A percentile compares a stretch with the other conserved stretches of the same genome.
Evolutionary conservation across 2,888 invertebrate genomes (phyloP).

Genomic region (Acanthosepion esculentum): DNA sequence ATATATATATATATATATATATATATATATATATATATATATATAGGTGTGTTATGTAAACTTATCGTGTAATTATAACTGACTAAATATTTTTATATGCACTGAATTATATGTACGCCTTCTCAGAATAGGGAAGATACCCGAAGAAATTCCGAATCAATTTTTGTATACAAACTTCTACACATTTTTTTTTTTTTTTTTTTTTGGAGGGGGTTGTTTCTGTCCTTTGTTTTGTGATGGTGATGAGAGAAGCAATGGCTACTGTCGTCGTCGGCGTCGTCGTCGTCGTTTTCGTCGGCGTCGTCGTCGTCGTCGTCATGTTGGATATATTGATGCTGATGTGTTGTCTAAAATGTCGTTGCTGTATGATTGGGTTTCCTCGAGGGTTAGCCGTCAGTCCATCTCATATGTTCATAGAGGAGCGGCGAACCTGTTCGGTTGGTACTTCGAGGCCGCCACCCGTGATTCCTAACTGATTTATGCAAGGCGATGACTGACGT

Average conservation of each 20-base stretch:
- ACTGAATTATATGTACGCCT: background rate
- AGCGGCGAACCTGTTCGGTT: background rate
- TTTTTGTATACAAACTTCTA: background rate
- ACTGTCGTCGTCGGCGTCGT: background rate
- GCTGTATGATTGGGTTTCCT: background rate
- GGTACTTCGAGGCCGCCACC: background rate
- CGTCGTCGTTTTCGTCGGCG: background rate
- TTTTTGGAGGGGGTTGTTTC: background rate
- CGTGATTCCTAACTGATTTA: background rate
- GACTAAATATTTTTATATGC: no score
- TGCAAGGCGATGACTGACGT: slow-evolving; percentile 40
- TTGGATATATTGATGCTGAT: background rate
- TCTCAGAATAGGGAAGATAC: background rate
- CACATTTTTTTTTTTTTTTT: background rate
- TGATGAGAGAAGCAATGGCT: background rate
- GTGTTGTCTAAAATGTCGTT: background rate
- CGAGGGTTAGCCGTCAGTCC: background rate
- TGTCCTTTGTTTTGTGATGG: background rate
- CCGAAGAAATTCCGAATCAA: background rate
- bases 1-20: no score
- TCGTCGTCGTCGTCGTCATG: background rate
- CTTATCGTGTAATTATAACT: no score
- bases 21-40: no score
- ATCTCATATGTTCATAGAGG: slow-evolving; percentile 35
- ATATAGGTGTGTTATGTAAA: no score